Conservation (phyloP, 2,797 vertebrate species). For the Spheniscus humboldti region DNA sequence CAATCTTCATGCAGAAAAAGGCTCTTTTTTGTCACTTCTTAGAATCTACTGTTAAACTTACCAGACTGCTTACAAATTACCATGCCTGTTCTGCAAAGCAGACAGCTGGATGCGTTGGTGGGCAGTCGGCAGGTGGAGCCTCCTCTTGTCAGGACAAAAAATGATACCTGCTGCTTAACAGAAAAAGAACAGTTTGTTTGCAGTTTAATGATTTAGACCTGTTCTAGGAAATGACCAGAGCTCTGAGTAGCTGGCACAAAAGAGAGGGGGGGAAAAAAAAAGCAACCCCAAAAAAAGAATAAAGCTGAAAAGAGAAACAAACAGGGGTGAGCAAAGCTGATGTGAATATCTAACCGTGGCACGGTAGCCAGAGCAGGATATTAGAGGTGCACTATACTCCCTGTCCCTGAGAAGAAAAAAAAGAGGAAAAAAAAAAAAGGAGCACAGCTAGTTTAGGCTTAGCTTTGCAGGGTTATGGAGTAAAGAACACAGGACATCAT, state of each 20-base stretch:
- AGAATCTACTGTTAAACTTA: slow-evolving; percentile 76
- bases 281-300: background rate
- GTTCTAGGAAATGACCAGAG: slow-evolving; percentile 52
- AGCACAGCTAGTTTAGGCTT: slow-evolving; percentile 26
- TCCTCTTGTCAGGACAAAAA: slow-evolving; percentile 75
- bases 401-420: background rate
- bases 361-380: background rate
- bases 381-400: background rate
- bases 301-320: background rate
- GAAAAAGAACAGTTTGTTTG: slow-evolving; percentile 66
- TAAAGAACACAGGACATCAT: slow-evolving; percentile 68
- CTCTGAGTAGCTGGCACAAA: background rate
- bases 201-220: slow-evolving; percentile 68
- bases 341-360: background rate
- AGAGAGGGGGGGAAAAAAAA: background rate
- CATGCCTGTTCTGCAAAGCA: slow-evolving; percentile 70
- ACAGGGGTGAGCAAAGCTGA: background rate
- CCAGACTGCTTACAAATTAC: slow-evolving; percentile 78
- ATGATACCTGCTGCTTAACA: slow-evolving; percentile 73
- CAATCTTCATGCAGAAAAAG: slow-evolving; percentile 80
- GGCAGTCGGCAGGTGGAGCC: slow-evolving; percentile 71
- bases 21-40: slow-evolving; percentile 76
- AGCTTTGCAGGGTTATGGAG: slow-evolving; percentile 60
- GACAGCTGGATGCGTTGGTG: slow-evolving; percentile 75
- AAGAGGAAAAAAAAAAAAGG: background rate